Conservation (phyloP, 1,140 invertebrate species). For the Rhyzopertha dominica region DNA sequence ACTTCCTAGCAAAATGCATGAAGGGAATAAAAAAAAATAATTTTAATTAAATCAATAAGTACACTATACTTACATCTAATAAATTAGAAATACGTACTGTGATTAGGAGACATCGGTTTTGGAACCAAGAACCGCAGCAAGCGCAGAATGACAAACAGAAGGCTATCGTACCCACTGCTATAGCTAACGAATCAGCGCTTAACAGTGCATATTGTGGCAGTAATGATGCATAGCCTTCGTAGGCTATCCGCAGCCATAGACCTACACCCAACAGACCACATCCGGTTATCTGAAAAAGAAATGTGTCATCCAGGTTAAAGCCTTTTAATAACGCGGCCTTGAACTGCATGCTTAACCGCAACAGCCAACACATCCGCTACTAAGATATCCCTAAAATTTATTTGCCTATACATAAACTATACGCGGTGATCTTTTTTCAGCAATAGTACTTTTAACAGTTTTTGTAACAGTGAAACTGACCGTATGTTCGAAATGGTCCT, state of each 20-base stretch:
- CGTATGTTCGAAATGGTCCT: too few species aligned
- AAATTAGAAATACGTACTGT: constrained; percentile 54
- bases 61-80: background rate
- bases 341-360: background rate
- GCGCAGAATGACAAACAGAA: constrained; percentile 74
- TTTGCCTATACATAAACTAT: background rate
- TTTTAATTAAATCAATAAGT: constrained; percentile 6
- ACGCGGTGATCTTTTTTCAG: background rate
- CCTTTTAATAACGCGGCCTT: background rate
- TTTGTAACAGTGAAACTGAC: too few species aligned
- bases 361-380: background rate
- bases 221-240: constrained; percentile 65
- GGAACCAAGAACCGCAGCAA: constrained; percentile 77
- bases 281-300: constrained; percentile 62
- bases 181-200: constrained; percentile 64
- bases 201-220: constrained; percentile 65
- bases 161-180: constrained; percentile 61
- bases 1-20: too few species aligned
- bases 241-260: constrained; percentile 65
- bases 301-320: background rate
- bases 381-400: background rate
- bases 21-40: background rate
- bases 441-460: background rate
- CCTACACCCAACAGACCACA: constrained; percentile 69
- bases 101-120: constrained; percentile 70